Percentiles rank a stretch among this genome's conserved stretches.
phyloP scores from a whole-genome alignment of 2,113 vertebrate species.

The Hystrix brachyura region DNA sequence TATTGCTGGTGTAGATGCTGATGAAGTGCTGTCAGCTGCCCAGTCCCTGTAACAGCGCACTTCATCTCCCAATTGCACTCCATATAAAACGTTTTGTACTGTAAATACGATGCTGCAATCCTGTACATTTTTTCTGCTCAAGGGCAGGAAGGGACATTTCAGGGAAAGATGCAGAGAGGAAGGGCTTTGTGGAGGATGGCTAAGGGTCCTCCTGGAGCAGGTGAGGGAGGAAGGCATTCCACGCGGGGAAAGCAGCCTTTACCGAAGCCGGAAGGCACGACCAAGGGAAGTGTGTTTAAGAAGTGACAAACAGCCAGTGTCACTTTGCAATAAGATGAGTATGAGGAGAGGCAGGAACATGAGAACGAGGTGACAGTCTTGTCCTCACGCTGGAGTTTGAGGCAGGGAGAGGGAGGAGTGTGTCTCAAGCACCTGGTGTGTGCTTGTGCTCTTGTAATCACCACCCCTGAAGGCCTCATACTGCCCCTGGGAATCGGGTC shows the following conservation, averaged over 20 bases:
- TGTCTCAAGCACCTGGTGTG: neutral
- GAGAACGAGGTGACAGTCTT: neutral
- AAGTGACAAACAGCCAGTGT: neutral
- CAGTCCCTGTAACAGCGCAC: neutral
- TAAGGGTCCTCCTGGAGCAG: neutral
- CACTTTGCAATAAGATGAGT: neutral
- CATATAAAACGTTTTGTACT: neutral
- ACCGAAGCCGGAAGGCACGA: neutral
- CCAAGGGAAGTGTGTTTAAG: neutral
- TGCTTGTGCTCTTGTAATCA: neutral
- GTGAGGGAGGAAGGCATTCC: neutral
- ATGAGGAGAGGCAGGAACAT: neutral
- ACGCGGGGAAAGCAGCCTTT: neutral
- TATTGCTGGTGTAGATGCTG: neutral
- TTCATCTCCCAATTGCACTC: neutral
- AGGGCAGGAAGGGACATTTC: neutral
- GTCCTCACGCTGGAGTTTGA: too few relatives aligned
- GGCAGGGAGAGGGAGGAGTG: neutral
- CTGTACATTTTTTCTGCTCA: neutral
- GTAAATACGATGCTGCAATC: neutral
- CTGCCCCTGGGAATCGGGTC: neutral
- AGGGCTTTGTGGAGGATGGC: constrained; percentile 1
- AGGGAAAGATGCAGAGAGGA: constrained; percentile 6
- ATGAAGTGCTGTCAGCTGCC: neutral
- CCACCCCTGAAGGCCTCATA: neutral